Base-by-base conservation (phyloP, 1,140 invertebrate species). In the Drosophila guanche region DNA sequence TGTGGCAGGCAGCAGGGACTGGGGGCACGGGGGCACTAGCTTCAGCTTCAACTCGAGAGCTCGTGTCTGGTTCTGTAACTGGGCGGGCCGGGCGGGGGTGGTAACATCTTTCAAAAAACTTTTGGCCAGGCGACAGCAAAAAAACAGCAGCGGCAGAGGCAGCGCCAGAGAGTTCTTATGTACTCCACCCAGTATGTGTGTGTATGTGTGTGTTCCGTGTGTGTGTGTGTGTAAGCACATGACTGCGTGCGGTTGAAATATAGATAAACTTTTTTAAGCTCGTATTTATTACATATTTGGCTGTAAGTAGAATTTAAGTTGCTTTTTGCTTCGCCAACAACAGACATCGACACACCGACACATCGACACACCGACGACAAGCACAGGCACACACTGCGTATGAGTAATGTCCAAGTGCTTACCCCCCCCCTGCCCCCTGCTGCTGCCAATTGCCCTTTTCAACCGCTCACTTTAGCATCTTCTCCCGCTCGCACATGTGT, bases 211-310 rank as follows among this genome's bases (percentile, higher is more conserved):
- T 33, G 25, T 51, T 37, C n/a, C n/a, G 6, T 41, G 33, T 54
- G 22, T 61, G 47, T 52, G 12, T 52, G 50, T 65, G 22, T 59
- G 52, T 53, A 46, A 58, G 79, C 67, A 85, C 81, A 85, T 86
- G 81, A 86, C 80, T 85, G 80, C 81, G 81, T 86, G 81, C 58
- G 81, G 81, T 86, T 88, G 81, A 88, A 86, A 86, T 88, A 86
- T 81, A 86, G 81, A 88, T 88, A 86, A 86, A 86, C 78, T 88
- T 86, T 86, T 88, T 86, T 88, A 88, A 86, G 81, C 81, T 88
- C 66, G 81, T 88, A 86, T 86, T 88, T 86, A 86, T 86, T 88
- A 88, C 83, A 86, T 86, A 88, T 86, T 86, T 88, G 83, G 74
- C 83, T 83, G 83, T 86, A 86, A 86, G 83, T 88, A 79, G 83